These are phyloP conservation scores for Chaetogeoica ovagalla DNA, from an alignment of 2,888 invertebrate genomes.

Conservation along the genomic window DNA sequence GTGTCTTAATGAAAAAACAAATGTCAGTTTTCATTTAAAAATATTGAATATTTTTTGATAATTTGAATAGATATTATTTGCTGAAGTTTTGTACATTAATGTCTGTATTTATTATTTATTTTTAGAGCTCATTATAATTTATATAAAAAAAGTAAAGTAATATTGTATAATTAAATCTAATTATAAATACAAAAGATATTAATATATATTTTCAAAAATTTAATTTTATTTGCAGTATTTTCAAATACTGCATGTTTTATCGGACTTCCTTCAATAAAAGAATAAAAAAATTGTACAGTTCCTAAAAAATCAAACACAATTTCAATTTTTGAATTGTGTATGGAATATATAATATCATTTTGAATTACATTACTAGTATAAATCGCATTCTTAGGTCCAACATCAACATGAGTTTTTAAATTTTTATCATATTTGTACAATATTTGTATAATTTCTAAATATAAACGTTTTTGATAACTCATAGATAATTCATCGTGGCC, in stretches of 20 bases:
- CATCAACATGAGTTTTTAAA: slow-evolving; percentile 6
- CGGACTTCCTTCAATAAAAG: background rate
- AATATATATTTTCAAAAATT: no score
- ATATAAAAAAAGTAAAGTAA: no score
- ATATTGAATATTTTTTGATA: no score
- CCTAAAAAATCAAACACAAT: background rate
- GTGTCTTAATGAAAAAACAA: no score
- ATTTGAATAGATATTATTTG: no score
- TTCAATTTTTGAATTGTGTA: slow-evolving; percentile 6
- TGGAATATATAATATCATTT: slow-evolving; percentile 1
- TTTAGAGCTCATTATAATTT: no score
- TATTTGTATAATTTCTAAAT: background rate
- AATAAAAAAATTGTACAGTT: background rate
- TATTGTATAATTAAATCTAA: no score
- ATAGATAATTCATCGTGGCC: background rate
- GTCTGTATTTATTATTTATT: no score
- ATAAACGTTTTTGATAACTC: background rate
- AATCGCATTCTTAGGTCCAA: background rate
- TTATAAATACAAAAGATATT: no score
- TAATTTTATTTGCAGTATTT: no score
- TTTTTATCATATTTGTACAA: background rate
- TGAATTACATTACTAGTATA: slow-evolving; percentile 4
- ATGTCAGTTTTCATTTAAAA: no score
- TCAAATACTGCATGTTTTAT: background rate
- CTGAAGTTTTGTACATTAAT: no score